Evolutionary conservation across 1,140 invertebrate genomes (phyloP), one percentile per base, ranked within the genome.

Genomic region (Asobara japonica): DNA sequence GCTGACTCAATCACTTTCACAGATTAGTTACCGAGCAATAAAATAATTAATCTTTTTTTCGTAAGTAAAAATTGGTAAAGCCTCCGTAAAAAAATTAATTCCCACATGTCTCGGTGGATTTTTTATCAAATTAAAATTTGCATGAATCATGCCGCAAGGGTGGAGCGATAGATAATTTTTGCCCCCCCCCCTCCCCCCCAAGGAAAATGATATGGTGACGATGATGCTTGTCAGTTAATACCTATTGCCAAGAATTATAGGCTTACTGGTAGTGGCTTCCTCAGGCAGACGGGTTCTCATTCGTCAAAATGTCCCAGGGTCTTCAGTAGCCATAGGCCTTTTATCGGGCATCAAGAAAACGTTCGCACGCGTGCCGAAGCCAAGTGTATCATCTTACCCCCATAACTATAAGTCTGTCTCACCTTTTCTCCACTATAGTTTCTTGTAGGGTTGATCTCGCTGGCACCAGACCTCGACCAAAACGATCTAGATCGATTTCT

Each of bases 341-440:
- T 74, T 65, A 68, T 74, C 61, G 13, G 29, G 16, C 20, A 27
- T 38, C 51, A 66, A 67, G 64, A 71, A 76, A 77, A 65, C 69
- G 71, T 72, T 60, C 75, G 79, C 80, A 80, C 82, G 82, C 61
- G 69, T 79, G 78, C 77, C 75, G 75, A 71, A 79, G 74, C 74
- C 76, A 78, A 77, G 65, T 80, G 71, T 78, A 80, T 82, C 79
- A 22, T 62, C 73, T 82, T 82, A 74, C 79, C 76, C 30, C 22
- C 22, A 41, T 62, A 16, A 27, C 45, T 16, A 5, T 45, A 5
- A 16, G 41, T 1, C 7, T 45, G n/a, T 16, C 13, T 45, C 4
- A 41, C 11, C 38, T n/a, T n/a, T 10, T n/a, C 36, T n/a, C 36
- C 3, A 38, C 36, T n/a, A 2, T 38, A 8, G 36, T 38, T 38